Base-by-base conservation (phyloP, 2,113 vertebrate species). In the Alectura lathami region DNA sequence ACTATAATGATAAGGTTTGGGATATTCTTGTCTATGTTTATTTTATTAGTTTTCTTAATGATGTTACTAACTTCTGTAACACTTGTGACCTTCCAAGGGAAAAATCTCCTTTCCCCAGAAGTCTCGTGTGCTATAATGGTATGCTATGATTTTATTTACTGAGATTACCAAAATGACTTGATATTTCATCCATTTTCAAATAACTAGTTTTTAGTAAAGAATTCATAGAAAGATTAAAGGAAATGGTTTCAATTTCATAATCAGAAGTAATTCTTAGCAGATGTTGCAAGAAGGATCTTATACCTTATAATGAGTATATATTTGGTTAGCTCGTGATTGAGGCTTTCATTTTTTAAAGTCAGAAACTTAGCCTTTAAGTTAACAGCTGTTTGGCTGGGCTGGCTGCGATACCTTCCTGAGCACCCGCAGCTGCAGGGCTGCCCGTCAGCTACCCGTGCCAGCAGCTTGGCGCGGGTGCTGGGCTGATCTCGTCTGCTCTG, bases 361-460 rank as follows among this genome's bases (percentile, higher is more conserved):
- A 34, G 40, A 60, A 76, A 53, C 22, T 36, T 47, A 47, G 10
- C 20, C 10, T 32, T 68, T 51, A 36, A 23, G 11, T 17, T 17
- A 66, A 16, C 34, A 26, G 30, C n/a, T 8, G 13, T 54, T 72
- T 67, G 38, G 12, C 29, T 75, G 43, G 48, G 30, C 34, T 4
- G 50, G 3, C 54, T 57, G 20, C 30, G 53, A 21, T 18, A 30
- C 13, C 18, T 36, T 62, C 42, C 36, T 17, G 30, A 45, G 42
- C 8, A 40, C 15, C 48, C 16, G 29, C 1, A 7, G 20, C 11
- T 6, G 17, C 17, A 20, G 30, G 21, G n/a, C 11, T n/a, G n/a
- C 30, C 11, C 18, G 26, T 26, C 64, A 78, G 54, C 17, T 22
- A 2, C 34, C 22, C 27, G 1, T 4, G 8, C 1, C 0, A 40